Conservation (phyloP, 2,797 vertebrate species). For the Falco rusticolus region DNA sequence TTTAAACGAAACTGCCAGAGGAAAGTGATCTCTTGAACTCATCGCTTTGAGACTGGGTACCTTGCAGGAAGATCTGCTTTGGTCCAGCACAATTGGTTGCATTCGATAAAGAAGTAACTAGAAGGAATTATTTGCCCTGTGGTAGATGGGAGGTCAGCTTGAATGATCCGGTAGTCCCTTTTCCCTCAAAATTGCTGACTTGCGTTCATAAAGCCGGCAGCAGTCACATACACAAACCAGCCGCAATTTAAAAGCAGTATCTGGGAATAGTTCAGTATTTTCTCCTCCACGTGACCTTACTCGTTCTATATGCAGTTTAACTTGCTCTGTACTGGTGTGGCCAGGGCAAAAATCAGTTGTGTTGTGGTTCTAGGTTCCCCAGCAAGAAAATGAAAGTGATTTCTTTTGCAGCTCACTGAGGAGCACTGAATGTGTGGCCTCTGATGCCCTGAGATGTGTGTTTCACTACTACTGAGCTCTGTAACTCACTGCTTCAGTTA, state of each 20-base stretch:
- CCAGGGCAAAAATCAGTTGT: background rate
- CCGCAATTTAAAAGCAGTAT: background rate
- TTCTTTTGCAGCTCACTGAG: background rate
- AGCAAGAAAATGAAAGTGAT: background rate
- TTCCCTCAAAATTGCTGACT: background rate
- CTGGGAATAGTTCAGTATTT: background rate
- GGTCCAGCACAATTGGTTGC: background rate
- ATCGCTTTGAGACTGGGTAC: background rate
- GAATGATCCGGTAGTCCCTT: background rate
- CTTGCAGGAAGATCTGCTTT: background rate
- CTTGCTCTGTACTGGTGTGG: background rate
- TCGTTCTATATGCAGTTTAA: background rate
- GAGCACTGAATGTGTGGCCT: background rate
- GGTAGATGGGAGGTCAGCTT: background rate
- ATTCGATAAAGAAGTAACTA: background rate
- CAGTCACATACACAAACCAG: background rate
- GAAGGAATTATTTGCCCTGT: background rate
- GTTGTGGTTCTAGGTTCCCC: background rate
- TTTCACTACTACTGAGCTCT: background rate
- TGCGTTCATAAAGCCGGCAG: background rate
- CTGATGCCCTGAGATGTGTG: too few relatives aligned
- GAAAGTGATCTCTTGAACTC: background rate
- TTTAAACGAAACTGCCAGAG: background rate
- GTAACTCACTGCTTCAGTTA: background rate
- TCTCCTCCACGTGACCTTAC: background rate